phyloP scores from a whole-genome alignment of 35 echinoderm and acorn worm species.

The Hemicentrotus pulcherrimus region DNA sequence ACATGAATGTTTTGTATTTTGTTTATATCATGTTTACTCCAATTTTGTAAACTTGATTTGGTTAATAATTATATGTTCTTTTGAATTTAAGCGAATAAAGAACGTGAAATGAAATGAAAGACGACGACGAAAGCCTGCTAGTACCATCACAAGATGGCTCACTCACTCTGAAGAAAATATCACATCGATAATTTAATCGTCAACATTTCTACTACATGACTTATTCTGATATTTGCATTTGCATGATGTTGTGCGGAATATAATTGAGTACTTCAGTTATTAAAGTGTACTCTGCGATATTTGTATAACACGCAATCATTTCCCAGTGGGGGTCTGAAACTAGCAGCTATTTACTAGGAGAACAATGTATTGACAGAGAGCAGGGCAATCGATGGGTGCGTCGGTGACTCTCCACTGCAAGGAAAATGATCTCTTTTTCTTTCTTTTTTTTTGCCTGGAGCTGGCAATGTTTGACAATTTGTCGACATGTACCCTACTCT shows the following conservation, averaged over 20 bases:
- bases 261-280: slow-evolving; percentile 38
- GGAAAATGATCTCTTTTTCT: background rate
- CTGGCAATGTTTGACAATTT: background rate
- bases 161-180: background rate
- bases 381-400: background rate
- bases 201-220: background rate
- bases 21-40: no score
- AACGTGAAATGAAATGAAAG: background rate
- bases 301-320: background rate
- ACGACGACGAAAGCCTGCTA: background rate
- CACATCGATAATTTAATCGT: background rate
- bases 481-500: background rate
- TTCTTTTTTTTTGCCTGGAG: background rate
- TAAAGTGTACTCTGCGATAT: background rate
- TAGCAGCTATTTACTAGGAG: background rate
- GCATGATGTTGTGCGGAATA: background rate
- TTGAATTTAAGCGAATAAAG: no score
- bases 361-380: background rate
- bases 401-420: background rate
- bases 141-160: background rate
- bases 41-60: no score
- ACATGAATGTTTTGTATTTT: no score
- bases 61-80: no score
- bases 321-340: slow-evolving; percentile 10
- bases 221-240: background rate